Base-by-base conservation (phyloP, 2,113 vertebrate genomes). In the Capreolus pygargus region DNA sequence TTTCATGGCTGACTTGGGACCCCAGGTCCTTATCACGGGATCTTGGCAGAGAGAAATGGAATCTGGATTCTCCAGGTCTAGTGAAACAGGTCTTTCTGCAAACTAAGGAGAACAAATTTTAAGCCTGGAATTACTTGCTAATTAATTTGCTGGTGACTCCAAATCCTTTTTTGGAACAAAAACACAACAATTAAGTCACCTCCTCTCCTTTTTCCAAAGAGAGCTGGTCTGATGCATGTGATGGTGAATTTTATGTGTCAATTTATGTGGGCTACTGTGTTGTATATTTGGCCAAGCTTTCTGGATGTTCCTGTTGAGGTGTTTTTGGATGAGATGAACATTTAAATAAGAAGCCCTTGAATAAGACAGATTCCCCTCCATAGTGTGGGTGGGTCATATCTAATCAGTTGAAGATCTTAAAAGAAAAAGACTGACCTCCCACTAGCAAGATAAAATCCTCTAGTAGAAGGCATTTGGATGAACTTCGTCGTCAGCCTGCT, bases 211-310 rank as follows among this genome's bases (percentile, higher is more conserved):
- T 50, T 50, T 54, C 25, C 30, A 7, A 2, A 45, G 23, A 89
- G 67, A 11, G 55, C 3, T 33, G 79, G n/a, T 12, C 5, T 39
- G 6, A 58, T 2, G 0, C 1, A 2, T 0, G 8, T 27, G 57
- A 54, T 3, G 28, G 57, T 45, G 85, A n/a, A 28, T 43, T 45
- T 64, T 47, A 43, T 12, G 45, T 14, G 19, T 43, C 57, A 9
- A 0, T 21, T 25, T 25, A 64, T 14, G 19, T 25, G 47, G 70
- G 55, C 52, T 15, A 33, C 0, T 0, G n/a, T 13, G 55, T 45
- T 21, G 30, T 3, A 4, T 43, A 23, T 30, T 33, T 61, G 55
- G 12, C 17, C 70, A 45, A 5, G 79, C 17, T 27, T 64, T 58
- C 17, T 36, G 21, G 85, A 54, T 27, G 7, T 67, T 55, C 79